A percentile compares a stretch with the other conserved stretches of the same genome.
phyloP scores from a whole-genome alignment of 2,888 invertebrate genomes.

The Netelia melanura region DNA sequence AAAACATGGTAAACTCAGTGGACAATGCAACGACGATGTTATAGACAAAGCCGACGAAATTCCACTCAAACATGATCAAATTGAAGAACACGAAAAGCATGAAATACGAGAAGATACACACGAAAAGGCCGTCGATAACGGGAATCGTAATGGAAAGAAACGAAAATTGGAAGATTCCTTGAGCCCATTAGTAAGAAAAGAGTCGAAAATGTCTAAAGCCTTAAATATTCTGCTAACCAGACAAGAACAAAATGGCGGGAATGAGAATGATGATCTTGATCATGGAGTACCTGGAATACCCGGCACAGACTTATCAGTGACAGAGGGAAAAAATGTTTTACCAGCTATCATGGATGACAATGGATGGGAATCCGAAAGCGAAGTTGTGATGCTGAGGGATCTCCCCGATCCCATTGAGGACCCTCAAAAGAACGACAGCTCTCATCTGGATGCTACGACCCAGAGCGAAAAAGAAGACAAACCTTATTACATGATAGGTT shows the following conservation, averaged over 20 bases:
- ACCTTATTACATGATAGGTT: conserved; percentile 77
- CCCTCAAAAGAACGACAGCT: background rate
- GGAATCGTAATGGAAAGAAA: background rate
- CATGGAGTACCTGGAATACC: conserved; percentile 44
- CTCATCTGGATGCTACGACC: conserved; percentile 8
- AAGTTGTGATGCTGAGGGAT: conserved; percentile 42
- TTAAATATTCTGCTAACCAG: conserved; percentile 37
- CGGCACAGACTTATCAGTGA: conserved; percentile 15
- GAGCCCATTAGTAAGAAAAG: background rate
- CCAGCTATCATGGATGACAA: conserved; percentile 47
- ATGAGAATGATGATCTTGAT: conserved; percentile 21
- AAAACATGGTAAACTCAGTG: conserved; percentile 15
- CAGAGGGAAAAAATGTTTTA: conserved; percentile 16
- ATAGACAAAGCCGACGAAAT: conserved; percentile 5
- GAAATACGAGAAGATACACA: background rate
- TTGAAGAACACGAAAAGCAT: background rate
- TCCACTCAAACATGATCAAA: background rate
- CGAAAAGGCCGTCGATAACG: background rate
- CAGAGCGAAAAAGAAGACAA: conserved; percentile 53
- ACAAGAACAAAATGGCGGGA: background rate
- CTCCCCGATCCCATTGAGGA: conserved; percentile 29
- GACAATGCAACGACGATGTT: conserved; percentile 3
- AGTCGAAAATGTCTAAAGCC: conserved; percentile 35
- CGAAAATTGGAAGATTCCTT: conserved; percentile 20
- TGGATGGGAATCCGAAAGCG: conserved; percentile 62